Conservation (phyloP, 1,140 invertebrate genomes). For the Aphelenchoides fujianensis region DNA sequence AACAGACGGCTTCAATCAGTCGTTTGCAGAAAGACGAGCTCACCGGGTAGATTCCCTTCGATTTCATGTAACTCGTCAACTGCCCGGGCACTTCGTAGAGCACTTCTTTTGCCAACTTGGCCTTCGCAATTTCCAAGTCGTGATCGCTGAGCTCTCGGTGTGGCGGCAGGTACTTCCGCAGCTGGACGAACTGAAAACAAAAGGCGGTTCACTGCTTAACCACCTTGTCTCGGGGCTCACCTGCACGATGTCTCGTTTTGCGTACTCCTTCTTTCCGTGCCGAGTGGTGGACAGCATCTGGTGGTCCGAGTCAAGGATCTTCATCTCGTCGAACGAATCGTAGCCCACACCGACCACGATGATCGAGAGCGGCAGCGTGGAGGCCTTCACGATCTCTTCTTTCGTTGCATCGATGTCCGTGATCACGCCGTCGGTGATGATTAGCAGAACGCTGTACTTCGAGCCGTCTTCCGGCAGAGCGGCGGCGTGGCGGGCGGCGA, state of each 20-base stretch:
- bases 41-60: constrained; percentile 44
- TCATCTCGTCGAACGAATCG: constrained; percentile 57
- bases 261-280: constrained; percentile 39
- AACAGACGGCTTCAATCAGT: constrained; percentile 34
- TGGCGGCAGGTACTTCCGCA: constrained; percentile 52
- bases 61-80: constrained; percentile 53
- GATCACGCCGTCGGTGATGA: constrained; percentile 72
- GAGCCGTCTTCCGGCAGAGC: constrained; percentile 65
- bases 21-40: constrained; percentile 8
- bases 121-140: constrained; percentile 45
- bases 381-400: constrained; percentile 66
- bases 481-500: constrained; percentile 64
- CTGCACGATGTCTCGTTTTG: constrained; percentile 49
- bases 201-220: not conserved
- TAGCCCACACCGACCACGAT: constrained; percentile 55
- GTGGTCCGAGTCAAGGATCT: constrained; percentile 47
- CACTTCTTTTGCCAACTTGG: constrained; percentile 52
- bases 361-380: constrained; percentile 49
- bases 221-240: constrained; percentile 18
- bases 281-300: constrained; percentile 33
- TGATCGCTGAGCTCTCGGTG: constrained; percentile 45
- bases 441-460: constrained; percentile 70
- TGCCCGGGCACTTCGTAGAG: constrained; percentile 51
- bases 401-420: constrained; percentile 71
- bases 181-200: constrained; percentile 52